Conservation (phyloP, 2,888 invertebrate genomes). For the Pheosia tremula region DNA sequence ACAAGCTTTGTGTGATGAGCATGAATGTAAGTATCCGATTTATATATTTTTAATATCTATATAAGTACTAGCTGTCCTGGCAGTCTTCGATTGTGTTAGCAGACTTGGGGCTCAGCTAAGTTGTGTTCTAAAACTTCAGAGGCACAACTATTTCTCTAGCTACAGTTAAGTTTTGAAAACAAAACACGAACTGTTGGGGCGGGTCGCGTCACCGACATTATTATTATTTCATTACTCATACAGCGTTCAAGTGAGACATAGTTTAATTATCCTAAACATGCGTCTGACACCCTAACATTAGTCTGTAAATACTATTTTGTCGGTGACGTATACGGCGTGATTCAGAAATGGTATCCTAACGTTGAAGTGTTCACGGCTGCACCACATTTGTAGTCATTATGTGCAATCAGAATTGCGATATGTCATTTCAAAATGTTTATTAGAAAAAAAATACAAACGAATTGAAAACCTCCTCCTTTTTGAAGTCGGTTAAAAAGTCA, state of each 20-base stretch:
- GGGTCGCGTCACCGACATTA: neutral
- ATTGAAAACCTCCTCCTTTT: too few relatives aligned
- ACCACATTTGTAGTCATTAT: too few relatives aligned
- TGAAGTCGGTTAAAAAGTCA: too few relatives aligned
- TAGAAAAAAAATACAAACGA: too few relatives aligned
- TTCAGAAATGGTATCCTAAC: neutral
- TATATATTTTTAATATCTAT: too few relatives aligned
- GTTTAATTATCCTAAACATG: neutral
- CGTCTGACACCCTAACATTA: constrained; percentile 1
- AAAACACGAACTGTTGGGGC: neutral
- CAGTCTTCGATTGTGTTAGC: too few relatives aligned
- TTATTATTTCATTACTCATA: constrained; percentile 1
- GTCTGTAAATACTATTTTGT: neutral
- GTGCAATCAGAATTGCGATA: too few relatives aligned
- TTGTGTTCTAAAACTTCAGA: neutral
- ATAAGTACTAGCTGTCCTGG: too few relatives aligned
- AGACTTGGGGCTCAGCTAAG: neutral
- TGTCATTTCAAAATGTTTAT: too few relatives aligned
- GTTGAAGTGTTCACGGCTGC: too few relatives aligned
- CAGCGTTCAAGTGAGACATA: neutral
- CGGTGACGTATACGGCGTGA: neutral
- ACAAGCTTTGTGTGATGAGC: too few relatives aligned
- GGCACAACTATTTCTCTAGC: neutral
- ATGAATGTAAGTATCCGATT: too few relatives aligned
- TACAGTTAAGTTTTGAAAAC: neutral